These are phyloP conservation scores for Branchipolynoe longqiensis DNA, from an alignment of 2,888 invertebrate species.

Conservation along the genomic window DNA sequence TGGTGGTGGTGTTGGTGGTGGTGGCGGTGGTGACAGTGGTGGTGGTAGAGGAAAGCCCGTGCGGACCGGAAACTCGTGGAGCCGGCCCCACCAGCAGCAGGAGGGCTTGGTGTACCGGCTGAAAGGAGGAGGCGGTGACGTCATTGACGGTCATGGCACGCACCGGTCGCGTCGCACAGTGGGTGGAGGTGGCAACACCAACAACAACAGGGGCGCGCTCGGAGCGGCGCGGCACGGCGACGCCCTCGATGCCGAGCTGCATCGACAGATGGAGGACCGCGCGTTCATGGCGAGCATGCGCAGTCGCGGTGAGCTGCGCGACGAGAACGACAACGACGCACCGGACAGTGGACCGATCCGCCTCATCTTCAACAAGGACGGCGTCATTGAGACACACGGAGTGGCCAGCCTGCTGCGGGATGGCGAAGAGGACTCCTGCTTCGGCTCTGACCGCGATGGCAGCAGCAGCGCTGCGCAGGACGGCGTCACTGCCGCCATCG, in stretches of 20 bases:
- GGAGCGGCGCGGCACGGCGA: slow-evolving; percentile 11
- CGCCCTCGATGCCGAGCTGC: slow-evolving; percentile 12
- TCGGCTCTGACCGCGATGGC: slow-evolving; percentile 25
- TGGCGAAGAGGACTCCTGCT: neutral
- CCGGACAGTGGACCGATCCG: slow-evolving; percentile 13
- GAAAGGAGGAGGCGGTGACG: neutral
- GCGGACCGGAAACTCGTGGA: neutral
- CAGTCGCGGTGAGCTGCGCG: neutral
- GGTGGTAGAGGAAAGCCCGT: neutral
- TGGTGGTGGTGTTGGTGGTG: neutral
- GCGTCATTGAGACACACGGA: slow-evolving; percentile 32
- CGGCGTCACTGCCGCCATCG: neutral
- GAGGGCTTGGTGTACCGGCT: slow-evolving; percentile 31
- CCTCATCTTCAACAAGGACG: slow-evolving; percentile 34
- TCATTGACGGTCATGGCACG: neutral
- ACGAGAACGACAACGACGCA: slow-evolving; percentile 1
- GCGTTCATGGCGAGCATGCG: slow-evolving; percentile 4
- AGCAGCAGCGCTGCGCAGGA: slow-evolving; percentile 23
- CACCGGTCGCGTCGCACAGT: neutral
- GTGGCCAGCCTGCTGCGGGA: neutral
- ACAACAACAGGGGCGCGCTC: too few relatives aligned
- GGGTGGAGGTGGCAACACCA: too few relatives aligned
- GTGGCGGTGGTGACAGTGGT: neutral
- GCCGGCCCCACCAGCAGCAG: neutral
- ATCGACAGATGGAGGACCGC: slow-evolving; percentile 18